Evolutionary conservation across 2,888 invertebrate genomes (phyloP).

Genomic region (Myathropa florea): DNA sequence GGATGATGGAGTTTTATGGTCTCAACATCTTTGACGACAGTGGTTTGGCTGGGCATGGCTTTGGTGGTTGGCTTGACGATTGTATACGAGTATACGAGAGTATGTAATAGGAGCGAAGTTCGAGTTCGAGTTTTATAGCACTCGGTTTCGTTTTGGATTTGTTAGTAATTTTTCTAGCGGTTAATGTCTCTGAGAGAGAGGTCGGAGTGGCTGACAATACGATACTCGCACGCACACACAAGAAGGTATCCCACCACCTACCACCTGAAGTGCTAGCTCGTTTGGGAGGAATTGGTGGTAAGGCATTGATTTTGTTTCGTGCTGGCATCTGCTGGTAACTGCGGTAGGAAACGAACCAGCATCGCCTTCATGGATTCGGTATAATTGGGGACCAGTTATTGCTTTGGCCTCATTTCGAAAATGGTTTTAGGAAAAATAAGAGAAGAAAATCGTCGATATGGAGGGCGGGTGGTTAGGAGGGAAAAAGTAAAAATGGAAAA

Average conservation of each 20-base stretch:
- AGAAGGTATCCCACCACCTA: not conserved
- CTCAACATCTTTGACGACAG: slow-evolving; percentile 26
- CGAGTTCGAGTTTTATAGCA: slow-evolving; percentile 66
- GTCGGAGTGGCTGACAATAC: not conserved
- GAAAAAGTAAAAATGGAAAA: slow-evolving; percentile 13
- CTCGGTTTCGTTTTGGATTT: slow-evolving; percentile 47
- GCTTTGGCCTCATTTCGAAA: slow-evolving; percentile 57
- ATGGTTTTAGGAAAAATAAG: not conserved
- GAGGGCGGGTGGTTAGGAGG: not conserved
- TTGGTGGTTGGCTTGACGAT: slow-evolving; percentile 16
- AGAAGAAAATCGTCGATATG: not conserved
- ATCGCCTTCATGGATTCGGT: slow-evolving; percentile 10
- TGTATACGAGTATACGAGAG: not conserved
- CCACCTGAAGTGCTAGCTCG: not conserved
- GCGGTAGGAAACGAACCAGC: slow-evolving; percentile 3
- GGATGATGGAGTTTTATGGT: slow-evolving; percentile 46
- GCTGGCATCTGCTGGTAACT: not conserved
- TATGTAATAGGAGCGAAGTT: slow-evolving; percentile 67
- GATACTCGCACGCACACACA: not conserved
- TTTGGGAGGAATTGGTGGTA: not conserved
- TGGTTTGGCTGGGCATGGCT: slow-evolving; percentile 52
- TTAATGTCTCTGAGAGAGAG: slow-evolving; percentile 21
- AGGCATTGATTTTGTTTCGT: slow-evolving; percentile 42
- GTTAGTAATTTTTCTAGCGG: slow-evolving; percentile 38
- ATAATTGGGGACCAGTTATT: slow-evolving; percentile 50